A percentile compares a stretch with the other conserved stretches of the same genome.
These are phyloP conservation scores for Ovibos moschatus DNA, from an alignment of 2,113 vertebrate species.

Conservation along the genomic window DNA sequence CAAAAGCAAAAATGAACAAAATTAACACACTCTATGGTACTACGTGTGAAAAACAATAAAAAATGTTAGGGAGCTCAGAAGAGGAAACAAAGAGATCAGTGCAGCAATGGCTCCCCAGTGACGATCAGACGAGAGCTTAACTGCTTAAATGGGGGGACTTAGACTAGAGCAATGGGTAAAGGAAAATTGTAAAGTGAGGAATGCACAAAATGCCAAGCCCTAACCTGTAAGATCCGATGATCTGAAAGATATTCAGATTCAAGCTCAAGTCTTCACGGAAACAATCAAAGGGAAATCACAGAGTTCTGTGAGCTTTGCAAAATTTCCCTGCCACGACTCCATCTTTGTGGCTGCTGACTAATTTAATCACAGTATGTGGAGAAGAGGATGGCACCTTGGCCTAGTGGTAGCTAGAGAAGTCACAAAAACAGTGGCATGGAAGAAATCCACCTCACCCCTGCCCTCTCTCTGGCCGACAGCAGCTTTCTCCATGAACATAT, in stretches of 20 bases:
- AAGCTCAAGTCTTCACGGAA: not conserved
- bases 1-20: conserved; percentile 2
- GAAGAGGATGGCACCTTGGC: not conserved
- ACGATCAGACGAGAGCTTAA: not conserved
- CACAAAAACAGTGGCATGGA: not conserved
- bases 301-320: not conserved
- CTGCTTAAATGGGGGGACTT: not conserved
- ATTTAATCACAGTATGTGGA: not conserved
- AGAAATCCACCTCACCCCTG: rapidly evolving
- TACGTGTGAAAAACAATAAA: not conserved
- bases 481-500: not conserved
- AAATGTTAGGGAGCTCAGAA: not conserved
- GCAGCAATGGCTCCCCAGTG: not conserved
- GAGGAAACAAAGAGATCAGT: not conserved
- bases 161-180: not conserved
- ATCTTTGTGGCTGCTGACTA: not conserved
- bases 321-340: not conserved
- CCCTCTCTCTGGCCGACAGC: not conserved
- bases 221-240: not conserved
- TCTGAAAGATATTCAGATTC: not conserved
- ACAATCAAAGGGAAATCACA: conserved; percentile 8
- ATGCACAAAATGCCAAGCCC: not conserved
- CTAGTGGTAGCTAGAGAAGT: not conserved
- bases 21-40: not conserved
- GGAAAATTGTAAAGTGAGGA: not conserved